A percentile compares a stretch with the other conserved stretches of the same genome.
phyloP scores from a whole-genome alignment of 2,113 vertebrate genomes.

The Bucco capensis region DNA sequence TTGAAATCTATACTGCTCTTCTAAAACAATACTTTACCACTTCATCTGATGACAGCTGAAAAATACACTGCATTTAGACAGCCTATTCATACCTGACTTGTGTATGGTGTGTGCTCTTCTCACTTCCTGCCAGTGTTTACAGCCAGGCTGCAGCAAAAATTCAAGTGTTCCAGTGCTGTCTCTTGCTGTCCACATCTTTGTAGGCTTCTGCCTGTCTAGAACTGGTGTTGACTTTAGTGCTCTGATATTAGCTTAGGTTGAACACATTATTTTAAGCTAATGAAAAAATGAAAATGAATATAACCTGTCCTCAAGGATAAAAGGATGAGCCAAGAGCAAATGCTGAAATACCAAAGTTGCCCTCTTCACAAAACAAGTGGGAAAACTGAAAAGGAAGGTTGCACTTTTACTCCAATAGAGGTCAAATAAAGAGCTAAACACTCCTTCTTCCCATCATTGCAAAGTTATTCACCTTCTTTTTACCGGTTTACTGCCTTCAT shows the following conservation, averaged over 20 bases:
- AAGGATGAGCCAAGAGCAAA: not conserved
- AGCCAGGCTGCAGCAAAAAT: not conserved
- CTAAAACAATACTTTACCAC: not conserved
- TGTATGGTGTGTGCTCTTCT: not conserved
- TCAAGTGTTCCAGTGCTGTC: not conserved
- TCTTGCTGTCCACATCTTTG: not conserved
- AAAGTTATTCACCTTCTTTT: not conserved
- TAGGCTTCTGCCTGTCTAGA: not conserved
- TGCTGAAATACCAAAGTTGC: not conserved
- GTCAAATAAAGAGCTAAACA: not conserved
- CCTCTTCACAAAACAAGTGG: not conserved
- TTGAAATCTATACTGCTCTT: not conserved
- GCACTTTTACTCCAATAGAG: not conserved
- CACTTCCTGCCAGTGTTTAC: constrained; percentile 3
- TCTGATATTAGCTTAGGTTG: not conserved
- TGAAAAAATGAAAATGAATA: not conserved
- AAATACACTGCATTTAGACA: not conserved
- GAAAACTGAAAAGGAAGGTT: not conserved
- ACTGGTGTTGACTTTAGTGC: not conserved
- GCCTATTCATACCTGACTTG: not conserved
- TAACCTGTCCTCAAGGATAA: not conserved
- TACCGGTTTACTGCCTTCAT: not conserved
- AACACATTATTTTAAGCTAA: not conserved
- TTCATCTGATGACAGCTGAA: not conserved
- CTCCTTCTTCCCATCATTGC: not conserved